These are phyloP conservation scores for Aphrophora alni DNA, from an alignment of 2,888 invertebrate genomes.

Conservation along the genomic window DNA sequence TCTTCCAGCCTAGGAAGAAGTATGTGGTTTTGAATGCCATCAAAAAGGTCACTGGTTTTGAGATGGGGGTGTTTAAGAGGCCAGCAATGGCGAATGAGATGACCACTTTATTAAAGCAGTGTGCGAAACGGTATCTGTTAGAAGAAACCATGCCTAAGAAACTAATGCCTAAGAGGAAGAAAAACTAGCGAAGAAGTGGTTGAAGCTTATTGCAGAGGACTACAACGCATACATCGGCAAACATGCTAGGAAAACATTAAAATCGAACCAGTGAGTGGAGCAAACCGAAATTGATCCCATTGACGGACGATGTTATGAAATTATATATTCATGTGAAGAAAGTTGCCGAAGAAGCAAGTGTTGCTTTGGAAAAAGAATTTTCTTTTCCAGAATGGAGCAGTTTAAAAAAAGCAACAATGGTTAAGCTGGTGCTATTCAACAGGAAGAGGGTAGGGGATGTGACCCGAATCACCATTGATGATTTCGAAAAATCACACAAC, in stretches of 20 bases:
- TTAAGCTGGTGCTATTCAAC: too few species aligned
- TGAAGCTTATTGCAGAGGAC: slow-evolving; percentile 9
- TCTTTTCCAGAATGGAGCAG: too few species aligned
- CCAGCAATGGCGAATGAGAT: slow-evolving; percentile 26
- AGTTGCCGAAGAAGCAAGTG: too few species aligned
- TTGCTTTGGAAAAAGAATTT: too few species aligned
- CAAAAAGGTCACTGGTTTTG: neutral
- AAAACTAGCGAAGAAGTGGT: neutral
- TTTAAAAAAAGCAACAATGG: too few species aligned
- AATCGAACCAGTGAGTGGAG: too few species aligned
- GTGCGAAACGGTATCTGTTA: neutral
- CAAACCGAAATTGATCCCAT: too few species aligned
- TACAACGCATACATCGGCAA: slow-evolving; percentile 17
- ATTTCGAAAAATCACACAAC: too few species aligned
- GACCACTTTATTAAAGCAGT: slow-evolving; percentile 15
- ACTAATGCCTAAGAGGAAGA: slow-evolving; percentile 10
- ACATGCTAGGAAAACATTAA: slow-evolving; percentile 14
- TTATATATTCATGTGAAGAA: too few species aligned
- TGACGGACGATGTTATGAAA: too few species aligned
- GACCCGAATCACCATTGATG: too few species aligned
- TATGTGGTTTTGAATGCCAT: neutral
- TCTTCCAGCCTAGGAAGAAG: slow-evolving; percentile 6
- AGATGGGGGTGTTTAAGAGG: neutral
- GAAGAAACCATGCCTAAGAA: neutral
- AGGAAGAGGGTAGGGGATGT: too few species aligned